Evolutionary conservation across 2,797 vertebrate species (phyloP), one percentile per base, ranked within the genome.

Genomic region (Cirrhinus mrigala): DNA sequence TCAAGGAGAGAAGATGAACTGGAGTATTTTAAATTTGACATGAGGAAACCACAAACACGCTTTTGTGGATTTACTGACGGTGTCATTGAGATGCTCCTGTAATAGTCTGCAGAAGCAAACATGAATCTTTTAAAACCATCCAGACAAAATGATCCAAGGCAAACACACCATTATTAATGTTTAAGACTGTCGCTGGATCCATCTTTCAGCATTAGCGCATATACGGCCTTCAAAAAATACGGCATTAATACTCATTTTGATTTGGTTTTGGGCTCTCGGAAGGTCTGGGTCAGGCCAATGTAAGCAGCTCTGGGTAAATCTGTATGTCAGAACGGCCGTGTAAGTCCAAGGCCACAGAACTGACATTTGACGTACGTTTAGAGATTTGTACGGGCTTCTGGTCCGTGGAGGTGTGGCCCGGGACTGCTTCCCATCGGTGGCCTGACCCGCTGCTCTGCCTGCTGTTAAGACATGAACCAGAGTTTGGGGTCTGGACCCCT

Each of bases 381-480:
- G 74, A 84, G 82, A 78, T 54, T 68, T 84, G 75, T 84, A 78
- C 37, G 18, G 75, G 29, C 33, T 78, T 69, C 37, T 78, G 82
- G 74, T 82, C 82, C 58, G 48, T 48, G 66, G 88, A 84, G 62
- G 70, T 86, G 74, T 56, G 79, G 69, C 81, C 78, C 78, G 46
- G 60, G 68, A 82, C 88, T 88, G 81, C 84, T 86, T 90, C 83
- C 85, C 89, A 87, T 87, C 69, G 81, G 87, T 83, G 85, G 85
- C 78, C 54, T 87, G 87, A 88, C 91, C 87, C 71, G 54, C 78
- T 83, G 87, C 86, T 85, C 85, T 81, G 86, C 83, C 71, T 85
- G 85, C 76, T 91, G 90, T 90, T 90, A 84, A 71, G 84, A 91
- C 91, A 90, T 88, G 88, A 89, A 84, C 86, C 83, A 70, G 84